phyloP scores from a whole-genome alignment of 1,140 invertebrate species.

The Adoxophyes honmai region DNA sequence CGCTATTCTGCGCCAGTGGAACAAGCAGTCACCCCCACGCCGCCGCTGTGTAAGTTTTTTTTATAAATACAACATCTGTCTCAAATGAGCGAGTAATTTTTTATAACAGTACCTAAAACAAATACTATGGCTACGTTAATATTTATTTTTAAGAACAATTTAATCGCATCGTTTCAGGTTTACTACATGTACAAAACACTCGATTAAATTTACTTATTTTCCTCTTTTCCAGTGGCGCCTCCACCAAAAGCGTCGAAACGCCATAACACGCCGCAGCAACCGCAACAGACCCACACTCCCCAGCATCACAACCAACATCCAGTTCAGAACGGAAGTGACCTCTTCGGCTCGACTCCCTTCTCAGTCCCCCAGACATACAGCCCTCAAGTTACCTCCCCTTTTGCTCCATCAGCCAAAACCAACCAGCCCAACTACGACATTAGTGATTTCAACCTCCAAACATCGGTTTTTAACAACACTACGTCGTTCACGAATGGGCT shows the following conservation, averaged over 20 bases:
- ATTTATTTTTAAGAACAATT: no score
- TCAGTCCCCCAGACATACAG: conserved; percentile 35
- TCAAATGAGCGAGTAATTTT: no score
- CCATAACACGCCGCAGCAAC: conserved; percentile 63
- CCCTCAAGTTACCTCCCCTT: conserved; percentile 22
- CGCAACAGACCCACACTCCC: conserved; percentile 76
- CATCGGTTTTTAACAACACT: conserved; percentile 57
- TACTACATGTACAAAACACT: background rate
- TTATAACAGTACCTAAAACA: no score
- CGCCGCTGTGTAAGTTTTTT: conserved; percentile 80
- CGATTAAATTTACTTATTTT: conserved; percentile 22
- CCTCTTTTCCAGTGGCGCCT: conserved; percentile 82
- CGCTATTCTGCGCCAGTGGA: conserved; percentile 44
- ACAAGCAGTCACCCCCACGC: conserved; percentile 56
- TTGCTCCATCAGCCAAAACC: conserved; percentile 20
- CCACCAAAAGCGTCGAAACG: conserved; percentile 85
- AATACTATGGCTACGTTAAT: no score
- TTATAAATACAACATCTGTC: no score
- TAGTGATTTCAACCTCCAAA: conserved; percentile 67
- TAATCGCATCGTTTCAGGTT: no score
- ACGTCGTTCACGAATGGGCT: conserved; percentile 61
- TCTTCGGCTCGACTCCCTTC: conserved; percentile 84
- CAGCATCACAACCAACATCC: conserved; percentile 64
- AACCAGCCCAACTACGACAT: conserved; percentile 71
- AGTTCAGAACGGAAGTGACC: conserved; percentile 78